Base-by-base conservation (phyloP, 2,797 vertebrate species). In the Coccyzus lansbergi region DNA sequence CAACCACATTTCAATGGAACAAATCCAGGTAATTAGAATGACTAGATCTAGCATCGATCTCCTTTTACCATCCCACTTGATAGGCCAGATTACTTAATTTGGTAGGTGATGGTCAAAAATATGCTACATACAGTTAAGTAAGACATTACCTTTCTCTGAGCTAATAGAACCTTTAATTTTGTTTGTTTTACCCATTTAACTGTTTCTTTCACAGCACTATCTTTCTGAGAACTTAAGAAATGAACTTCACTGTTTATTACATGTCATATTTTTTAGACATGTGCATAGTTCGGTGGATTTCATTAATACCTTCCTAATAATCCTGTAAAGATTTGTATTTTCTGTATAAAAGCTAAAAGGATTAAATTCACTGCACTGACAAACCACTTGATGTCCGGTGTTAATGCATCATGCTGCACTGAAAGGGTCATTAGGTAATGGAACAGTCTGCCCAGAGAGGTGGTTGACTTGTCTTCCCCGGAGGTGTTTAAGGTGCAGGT, bases 1-100 rank as follows among this genome's bases (percentile, higher is more conserved):
- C 94, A 97, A 97, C 95, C 87, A 77, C 93, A 90, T 90, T 92
- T 91, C 91, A 91, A 15, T 89, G 81, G 89, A 96, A 96, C 67
- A 94, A 95, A 94, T 90, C 91, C 86, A 94, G 77, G 76, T 86
- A 95, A 95, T 93, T 90, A 90, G 92, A 95, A 92, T 92, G 1
- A 85, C 90, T 89, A 90, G 52, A 92, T 90, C 63, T 78, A 95
- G 55, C 84, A 96, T 83, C 65, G 58, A 48, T 79, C 86, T 82
- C 75, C 83, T 77, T 64, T 86, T 69, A 65, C 76, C 70, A 95
- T 94, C 83, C 69, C 70, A 84, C 80, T 88, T 95, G 74, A 79
- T 33, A 76, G 34, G 19, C 40, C 51, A 93, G 70, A 74, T 77
- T 83, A 76, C 88, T 24, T 92, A 24, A 76, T 82, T 65, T 53